Evolutionary conservation across 1,140 invertebrate species (phyloP), one percentile per base, ranked within the genome.

Genomic region (Monochamus saltuarius): DNA sequence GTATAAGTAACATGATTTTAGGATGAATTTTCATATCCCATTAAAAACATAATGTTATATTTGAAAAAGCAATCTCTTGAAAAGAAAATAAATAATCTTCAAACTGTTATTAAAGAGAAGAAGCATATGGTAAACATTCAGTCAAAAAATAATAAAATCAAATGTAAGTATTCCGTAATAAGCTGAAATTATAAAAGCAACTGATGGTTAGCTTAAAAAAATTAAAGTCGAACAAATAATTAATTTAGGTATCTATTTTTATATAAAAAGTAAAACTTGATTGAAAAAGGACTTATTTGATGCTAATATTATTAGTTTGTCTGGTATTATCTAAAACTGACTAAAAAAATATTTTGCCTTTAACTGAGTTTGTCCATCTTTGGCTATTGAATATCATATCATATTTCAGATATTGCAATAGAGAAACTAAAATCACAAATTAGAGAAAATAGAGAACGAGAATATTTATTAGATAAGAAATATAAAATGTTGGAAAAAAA

Each of bases 11-110:
- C 11, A 22, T n/a, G n/a, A 56, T 63, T 63, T 53, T 34, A 63
- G 61, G 53, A 39, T 40, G 51, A 59, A 8, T 64, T 57, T 53
- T 10, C 19, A 14, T 59, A 40, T 53, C 43, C 37, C 16, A 16
- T 61, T 9, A 56, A 60, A 54, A 58, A 64, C 49, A 50, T 66
- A 8, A 45, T 59, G 22, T n/a, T 54, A 19, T 66, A 54, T 43
- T 43, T 43, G 17, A 59, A 56, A 34, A 62, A 66, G 43, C 10
- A 43, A 34, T 11, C 34, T 7, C 49, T 66, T 52, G 19, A 62
- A 59, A 29, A 56, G 13, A 47, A 62, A 53, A 13, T 59, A 11
- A 40, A 50, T 11, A 35, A 16, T 10, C n/a, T 62, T 8, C 34
- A 52, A 2, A 34, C 50, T 29, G 11, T 14, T 7, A 50, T 66